These are phyloP conservation scores for Typhlichthys eigenmanni DNA, from an alignment of 2,797 vertebrate species.

Conservation along the genomic window DNA sequence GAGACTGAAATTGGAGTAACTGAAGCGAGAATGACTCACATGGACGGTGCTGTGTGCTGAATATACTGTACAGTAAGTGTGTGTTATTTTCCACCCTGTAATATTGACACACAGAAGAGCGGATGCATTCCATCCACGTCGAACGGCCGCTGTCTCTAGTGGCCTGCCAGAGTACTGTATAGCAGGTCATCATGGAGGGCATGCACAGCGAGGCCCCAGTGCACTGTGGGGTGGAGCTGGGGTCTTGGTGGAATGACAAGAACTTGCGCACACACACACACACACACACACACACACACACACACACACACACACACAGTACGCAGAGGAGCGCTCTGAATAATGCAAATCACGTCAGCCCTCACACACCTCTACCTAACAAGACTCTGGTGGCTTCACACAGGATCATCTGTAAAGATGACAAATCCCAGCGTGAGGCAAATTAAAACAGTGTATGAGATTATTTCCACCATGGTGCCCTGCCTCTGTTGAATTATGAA, in stretches of 20 bases:
- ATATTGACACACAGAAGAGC: slow-evolving; percentile 29
- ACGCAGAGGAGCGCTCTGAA: slow-evolving; percentile 52
- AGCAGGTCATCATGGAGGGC: slow-evolving; percentile 35
- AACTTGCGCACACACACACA: slow-evolving; percentile 49
- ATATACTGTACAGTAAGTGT: not conserved
- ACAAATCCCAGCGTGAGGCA: slow-evolving; percentile 71
- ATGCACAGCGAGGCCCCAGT: slow-evolving; percentile 44
- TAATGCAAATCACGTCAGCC: slow-evolving; percentile 73
- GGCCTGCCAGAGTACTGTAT: slow-evolving; percentile 41
- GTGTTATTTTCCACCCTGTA: no score
- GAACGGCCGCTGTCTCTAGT: slow-evolving; percentile 56
- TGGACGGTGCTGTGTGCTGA: not conserved
- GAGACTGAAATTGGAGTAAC: slow-evolving; percentile 12
- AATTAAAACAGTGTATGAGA: slow-evolving; percentile 74
- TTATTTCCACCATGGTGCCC: slow-evolving; percentile 59
- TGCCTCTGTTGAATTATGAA: slow-evolving; percentile 56
- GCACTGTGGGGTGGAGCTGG: slow-evolving; percentile 53
- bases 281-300: slow-evolving; percentile 42
- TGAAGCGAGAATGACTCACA: slow-evolving; percentile 20
- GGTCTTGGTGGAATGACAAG: slow-evolving; percentile 62
- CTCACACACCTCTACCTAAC: slow-evolving; percentile 73
- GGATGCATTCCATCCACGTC: slow-evolving; percentile 46
- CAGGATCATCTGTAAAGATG: slow-evolving; percentile 68
- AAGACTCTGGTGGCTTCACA: slow-evolving; percentile 73
- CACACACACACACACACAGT: slow-evolving; percentile 12